Percentiles rank a stretch among this genome's conserved stretches.
Conservation (phyloP, 2,797 vertebrate species). For the Simalia tracyae region DNA sequence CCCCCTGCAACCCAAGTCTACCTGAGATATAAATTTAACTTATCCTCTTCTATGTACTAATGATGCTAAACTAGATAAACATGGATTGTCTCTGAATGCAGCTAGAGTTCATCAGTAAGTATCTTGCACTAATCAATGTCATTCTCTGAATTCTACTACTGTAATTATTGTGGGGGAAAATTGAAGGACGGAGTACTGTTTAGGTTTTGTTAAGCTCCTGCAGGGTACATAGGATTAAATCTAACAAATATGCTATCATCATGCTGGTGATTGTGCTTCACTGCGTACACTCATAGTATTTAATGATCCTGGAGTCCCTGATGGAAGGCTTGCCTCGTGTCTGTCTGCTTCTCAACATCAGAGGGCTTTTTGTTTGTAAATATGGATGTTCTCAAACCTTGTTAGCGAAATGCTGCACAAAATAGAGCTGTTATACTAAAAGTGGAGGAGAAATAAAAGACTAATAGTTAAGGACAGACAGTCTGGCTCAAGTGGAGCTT, state of each 20-base stretch:
- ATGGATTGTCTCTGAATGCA: background rate
- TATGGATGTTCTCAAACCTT: background rate
- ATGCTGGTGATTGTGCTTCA: background rate
- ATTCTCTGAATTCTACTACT: background rate
- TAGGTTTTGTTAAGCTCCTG: background rate
- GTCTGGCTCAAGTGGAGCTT: background rate
- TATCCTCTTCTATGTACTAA: background rate
- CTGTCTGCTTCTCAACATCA: background rate
- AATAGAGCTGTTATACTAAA: background rate
- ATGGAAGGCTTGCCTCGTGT: background rate
- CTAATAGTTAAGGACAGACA: conserved; percentile 3
- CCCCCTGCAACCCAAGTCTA: background rate
- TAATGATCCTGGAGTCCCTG: rapidly evolving
- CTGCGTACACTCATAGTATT: background rate
- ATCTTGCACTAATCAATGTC: background rate
- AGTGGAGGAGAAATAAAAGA: background rate
- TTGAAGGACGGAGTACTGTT: no score
- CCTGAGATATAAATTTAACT: background rate
- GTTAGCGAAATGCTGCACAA: background rate
- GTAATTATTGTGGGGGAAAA: background rate
- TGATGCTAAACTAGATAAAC: background rate
- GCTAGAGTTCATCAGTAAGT: background rate
- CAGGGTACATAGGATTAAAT: background rate
- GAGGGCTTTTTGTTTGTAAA: background rate
- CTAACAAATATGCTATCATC: background rate